phyloP scores from a whole-genome alignment of 2,113 vertebrate species.

The human (Homo sapiens) region GRCh38 chr13:26500501-26501000 shows the following conservation, averaged over 20 bases:
- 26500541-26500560: background rate
- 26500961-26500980: too few relatives aligned
- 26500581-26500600: background rate
- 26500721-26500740: background rate
- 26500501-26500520: background rate
- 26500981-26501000: accelerated
- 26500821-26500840: background rate
- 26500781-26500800: too few relatives aligned
- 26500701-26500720: background rate
- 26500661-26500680: background rate
- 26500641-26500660: too few relatives aligned
- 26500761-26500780: background rate
- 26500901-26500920: background rate
- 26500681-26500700: background rate
- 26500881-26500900: background rate
- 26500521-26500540: background rate
- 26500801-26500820: background rate
- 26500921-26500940: background rate
- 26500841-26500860: background rate
- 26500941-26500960: background rate
- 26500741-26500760: background rate
- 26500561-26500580: background rate
- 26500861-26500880: background rate
- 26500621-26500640: background rate
- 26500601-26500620: background rate